A percentile compares a stretch with the other conserved stretches of the same genome.
Evolutionary conservation across 2,888 invertebrate species (phyloP).

Genomic region (Prosapia bicincta): DNA sequence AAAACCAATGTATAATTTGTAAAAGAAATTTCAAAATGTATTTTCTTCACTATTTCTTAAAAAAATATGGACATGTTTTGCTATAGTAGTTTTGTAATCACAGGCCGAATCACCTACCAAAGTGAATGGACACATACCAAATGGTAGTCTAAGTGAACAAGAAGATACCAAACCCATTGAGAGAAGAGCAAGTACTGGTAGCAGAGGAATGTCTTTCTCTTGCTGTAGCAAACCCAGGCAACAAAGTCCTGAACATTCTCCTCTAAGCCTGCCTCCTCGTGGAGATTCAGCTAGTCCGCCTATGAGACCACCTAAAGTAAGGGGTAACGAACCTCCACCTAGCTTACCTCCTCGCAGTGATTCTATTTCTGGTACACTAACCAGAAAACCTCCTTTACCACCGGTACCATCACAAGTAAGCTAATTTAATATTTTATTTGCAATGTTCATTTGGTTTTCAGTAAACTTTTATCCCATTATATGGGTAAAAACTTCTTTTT

Average conservation of each 20-base stretch:
- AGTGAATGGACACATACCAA: constrained; percentile 21
- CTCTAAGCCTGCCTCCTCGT: constrained; percentile 30
- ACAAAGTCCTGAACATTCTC: constrained; percentile 27
- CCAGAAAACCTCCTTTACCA: constrained; percentile 70
- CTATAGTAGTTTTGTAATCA: not conserved
- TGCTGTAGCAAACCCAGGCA: constrained; percentile 33
- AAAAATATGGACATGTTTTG: no score
- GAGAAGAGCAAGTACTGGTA: constrained; percentile 25
- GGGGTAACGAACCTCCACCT: constrained; percentile 48
- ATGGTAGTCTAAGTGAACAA: not conserved
- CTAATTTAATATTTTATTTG: no score
- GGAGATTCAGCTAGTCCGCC: constrained; percentile 26
- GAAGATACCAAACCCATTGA: not conserved
- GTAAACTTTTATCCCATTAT: no score
- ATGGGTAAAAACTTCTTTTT: no score
- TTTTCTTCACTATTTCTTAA: no score
- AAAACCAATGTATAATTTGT: no score
- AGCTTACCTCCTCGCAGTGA: constrained; percentile 54
- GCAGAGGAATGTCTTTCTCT: constrained; percentile 30
- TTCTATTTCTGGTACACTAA: constrained; percentile 48
- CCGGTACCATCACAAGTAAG: constrained; percentile 63
- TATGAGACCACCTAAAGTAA: constrained; percentile 39
- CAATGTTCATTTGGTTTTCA: no score
- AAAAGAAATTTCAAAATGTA: no score
- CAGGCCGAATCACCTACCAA: constrained; percentile 13